Conservation (phyloP, 1,140 invertebrate genomes). For the Apis dorsata region DNA sequence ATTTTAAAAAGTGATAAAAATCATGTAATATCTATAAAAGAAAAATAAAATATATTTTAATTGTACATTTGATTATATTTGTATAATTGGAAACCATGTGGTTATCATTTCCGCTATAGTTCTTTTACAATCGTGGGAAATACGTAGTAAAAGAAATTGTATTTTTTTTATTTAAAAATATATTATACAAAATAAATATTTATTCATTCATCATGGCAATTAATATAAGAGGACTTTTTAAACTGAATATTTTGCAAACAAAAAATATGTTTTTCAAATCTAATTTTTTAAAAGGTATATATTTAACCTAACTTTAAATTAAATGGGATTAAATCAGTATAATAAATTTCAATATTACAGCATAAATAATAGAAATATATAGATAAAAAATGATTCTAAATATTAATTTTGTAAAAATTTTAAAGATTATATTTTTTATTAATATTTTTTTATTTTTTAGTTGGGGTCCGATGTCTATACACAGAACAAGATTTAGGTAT, state of each 20-base stretch:
- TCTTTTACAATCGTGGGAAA: neutral
- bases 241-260: constrained; percentile 31
- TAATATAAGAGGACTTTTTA: constrained; percentile 41
- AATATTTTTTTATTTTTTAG: neutral
- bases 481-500: constrained; percentile 82
- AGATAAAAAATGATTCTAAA: neutral
- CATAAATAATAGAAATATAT: neutral
- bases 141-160: rapidly evolving
- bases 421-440: neutral
- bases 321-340: neutral
- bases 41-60: neutral
- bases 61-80: neutral
- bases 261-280: constrained; percentile 18
- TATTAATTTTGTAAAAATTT: neutral
- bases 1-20: neutral
- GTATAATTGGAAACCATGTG: neutral
- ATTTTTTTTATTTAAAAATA: neutral
- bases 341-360: neutral
- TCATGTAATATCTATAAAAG: no score
- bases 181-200: neutral
- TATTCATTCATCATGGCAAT: constrained; percentile 48
- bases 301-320: constrained; percentile 49
- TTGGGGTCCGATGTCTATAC: constrained; percentile 78
- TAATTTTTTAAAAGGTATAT: constrained; percentile 57
- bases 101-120: neutral